Evolutionary conservation across 1,140 invertebrate species (phyloP).

Genomic region (Eubasilissa regina): DNA sequence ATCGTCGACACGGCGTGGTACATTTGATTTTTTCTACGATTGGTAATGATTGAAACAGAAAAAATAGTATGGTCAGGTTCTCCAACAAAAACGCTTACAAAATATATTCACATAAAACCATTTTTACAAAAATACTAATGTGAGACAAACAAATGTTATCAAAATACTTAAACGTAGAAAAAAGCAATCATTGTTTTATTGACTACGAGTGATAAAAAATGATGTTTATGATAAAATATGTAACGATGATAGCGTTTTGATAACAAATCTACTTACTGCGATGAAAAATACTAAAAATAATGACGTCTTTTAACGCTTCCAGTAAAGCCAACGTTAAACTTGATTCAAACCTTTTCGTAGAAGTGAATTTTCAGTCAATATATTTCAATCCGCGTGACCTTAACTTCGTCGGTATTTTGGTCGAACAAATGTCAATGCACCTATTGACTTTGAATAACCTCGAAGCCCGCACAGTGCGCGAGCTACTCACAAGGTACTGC

Average conservation of each 20-base stretch:
- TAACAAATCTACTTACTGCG: constrained; percentile 28
- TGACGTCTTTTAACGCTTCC: not conserved
- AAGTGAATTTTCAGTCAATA: not conserved
- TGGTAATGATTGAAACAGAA: constrained; percentile 58
- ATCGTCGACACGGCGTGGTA: constrained; percentile 93
- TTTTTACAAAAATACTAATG: not conserved
- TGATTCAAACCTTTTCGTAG: not conserved
- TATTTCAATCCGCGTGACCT: not conserved
- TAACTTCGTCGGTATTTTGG: not conserved
- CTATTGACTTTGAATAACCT: not conserved
- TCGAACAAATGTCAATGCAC: not conserved
- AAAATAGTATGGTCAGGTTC: constrained; percentile 33
- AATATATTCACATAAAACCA: too few relatives aligned
- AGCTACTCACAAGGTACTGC: too few relatives aligned
- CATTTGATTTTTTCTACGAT: constrained; percentile 85
- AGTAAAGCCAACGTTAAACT: not conserved
- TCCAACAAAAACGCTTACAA: too few relatives aligned
- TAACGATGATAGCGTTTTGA: constrained; percentile 27
- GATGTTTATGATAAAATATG: not conserved
- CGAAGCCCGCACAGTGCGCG: not conserved
- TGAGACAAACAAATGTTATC: not conserved
- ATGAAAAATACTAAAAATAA: not conserved
- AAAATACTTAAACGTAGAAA: not conserved
- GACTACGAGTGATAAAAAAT: not conserved
- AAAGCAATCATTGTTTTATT: not conserved